Base-by-base conservation (phyloP, 1,140 invertebrate species). In the Babylonia areolata region DNA sequence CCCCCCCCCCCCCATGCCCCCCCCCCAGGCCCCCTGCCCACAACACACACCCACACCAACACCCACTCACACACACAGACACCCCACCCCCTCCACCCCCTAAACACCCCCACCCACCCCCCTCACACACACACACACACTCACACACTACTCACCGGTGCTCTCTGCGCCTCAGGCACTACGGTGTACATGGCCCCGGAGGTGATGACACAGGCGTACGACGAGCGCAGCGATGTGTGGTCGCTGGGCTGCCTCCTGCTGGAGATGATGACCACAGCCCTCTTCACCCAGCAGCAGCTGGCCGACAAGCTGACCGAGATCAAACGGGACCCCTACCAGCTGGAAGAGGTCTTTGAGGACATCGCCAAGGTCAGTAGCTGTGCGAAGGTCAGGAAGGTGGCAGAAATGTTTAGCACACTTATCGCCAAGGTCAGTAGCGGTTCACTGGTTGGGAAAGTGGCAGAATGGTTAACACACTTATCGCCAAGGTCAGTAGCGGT, bases 181-280 rank as follows among this genome's bases (percentile, higher is more conserved):
- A 90, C 90, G 73, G 92, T 92, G 73, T 93, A 90, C 84, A 89
- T 93, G 90, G 92, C 93, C 3, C 93, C 93, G 3, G 93, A 93
- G 80, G 84, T 88, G 15, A 81, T 79, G 35, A 86, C 87, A 1
- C 80, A 78, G 23, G 73, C 31, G 11, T 93, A 92, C 81, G 91
- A 88, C 85, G 89, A 92, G 88, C 81, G 87, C 15, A 91, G 90
- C 85, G 93, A 93, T 81, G 85, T 93, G n/a, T 93, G 93, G 93
- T 92, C 93, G 1, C 85, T 92, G 15, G 93, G 93, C 20, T 93
- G 92, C 87, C 86, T 93, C 2, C 64, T 92, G 23, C 88, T 93
- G 86, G 93, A 93, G 78, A 86, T 93, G 81, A 88, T 89, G 33
- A 92, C 91, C 5, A 90, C 91, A 31, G 80, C 85, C 11, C 31